phyloP scores from a whole-genome alignment of 2,888 invertebrate genomes.

The Antheraea yamamai region DNA sequence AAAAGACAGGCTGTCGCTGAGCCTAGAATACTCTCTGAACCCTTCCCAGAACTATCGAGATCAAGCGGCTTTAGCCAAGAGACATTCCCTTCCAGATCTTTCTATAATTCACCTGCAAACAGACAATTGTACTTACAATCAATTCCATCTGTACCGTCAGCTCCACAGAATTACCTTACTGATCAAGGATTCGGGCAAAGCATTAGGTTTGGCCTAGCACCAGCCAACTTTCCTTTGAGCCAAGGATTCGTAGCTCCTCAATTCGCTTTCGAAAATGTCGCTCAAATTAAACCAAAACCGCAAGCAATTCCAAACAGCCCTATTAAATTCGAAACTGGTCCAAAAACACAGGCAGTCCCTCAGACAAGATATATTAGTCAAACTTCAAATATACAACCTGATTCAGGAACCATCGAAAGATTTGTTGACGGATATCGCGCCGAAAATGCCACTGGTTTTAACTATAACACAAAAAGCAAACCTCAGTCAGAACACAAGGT shows the following conservation, averaged over 20 bases:
- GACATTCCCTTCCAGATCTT: conserved; percentile 58
- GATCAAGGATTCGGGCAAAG: conserved; percentile 74
- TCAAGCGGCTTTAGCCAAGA: conserved; percentile 61
- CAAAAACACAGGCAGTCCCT: conserved; percentile 40
- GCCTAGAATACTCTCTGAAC: conserved; percentile 72
- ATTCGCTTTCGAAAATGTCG: conserved; percentile 58
- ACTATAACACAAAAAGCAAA: conserved; percentile 50
- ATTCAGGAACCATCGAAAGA: conserved; percentile 48
- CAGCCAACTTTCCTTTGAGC: conserved; percentile 65
- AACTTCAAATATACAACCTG: conserved; percentile 47
- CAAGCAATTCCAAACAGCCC: conserved; percentile 46
- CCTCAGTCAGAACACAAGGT: conserved; percentile 69
- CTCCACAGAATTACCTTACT: conserved; percentile 69
- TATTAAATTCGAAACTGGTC: conserved; percentile 57
- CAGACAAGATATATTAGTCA: conserved; percentile 56
- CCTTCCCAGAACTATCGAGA: conserved; percentile 60
- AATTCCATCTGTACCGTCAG: conserved; percentile 66
- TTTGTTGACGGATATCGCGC: conserved; percentile 71
- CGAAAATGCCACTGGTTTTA: conserved; percentile 54
- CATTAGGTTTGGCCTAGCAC: conserved; percentile 68
- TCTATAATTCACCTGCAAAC: conserved; percentile 59
- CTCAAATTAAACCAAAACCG: conserved; percentile 52
- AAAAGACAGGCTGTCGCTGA: conserved; percentile 74
- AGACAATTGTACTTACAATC: conserved; percentile 71
- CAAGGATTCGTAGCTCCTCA: conserved; percentile 70